Evolutionary conservation across 2,797 vertebrate species (phyloP).

Genomic region (Notoglanidium macrostoma): DNA sequence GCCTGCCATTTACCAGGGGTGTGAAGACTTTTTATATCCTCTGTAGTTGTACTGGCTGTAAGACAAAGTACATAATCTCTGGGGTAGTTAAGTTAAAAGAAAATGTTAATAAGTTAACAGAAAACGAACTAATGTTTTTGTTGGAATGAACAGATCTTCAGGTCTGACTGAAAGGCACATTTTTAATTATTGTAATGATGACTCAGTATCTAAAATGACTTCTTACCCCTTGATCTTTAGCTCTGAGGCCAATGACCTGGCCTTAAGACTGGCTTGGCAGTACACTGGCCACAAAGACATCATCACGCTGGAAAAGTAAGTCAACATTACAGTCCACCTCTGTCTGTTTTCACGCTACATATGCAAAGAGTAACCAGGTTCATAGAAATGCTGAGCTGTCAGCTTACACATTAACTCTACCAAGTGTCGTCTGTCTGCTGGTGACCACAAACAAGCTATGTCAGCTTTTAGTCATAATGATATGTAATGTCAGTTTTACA

Average conservation of each 20-base stretch:
- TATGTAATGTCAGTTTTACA: constrained; percentile 4
- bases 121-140: neutral
- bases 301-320: constrained; percentile 96
- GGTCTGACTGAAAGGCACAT: neutral
- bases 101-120: neutral
- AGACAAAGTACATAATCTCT: neutral
- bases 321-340: constrained; percentile 33
- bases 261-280: constrained; percentile 88
- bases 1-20: neutral
- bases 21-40: neutral
- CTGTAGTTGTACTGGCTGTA: neutral
- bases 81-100: neutral
- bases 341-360: constrained; percentile 40
- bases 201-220: constrained; percentile 68
- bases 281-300: constrained; percentile 87
- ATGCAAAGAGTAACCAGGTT: constrained; percentile 53
- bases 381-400: constrained; percentile 49
- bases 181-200: constrained; percentile 53
- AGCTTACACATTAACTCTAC: constrained; percentile 57
- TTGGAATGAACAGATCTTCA: neutral
- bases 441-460: constrained; percentile 19
- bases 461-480: constrained; percentile 28
- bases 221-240: constrained; percentile 74
- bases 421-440: constrained; percentile 30
- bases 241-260: constrained; percentile 98